These are phyloP conservation scores for Buteo buteo DNA, from an alignment of 2,113 vertebrate species.

Conservation along the genomic window DNA sequence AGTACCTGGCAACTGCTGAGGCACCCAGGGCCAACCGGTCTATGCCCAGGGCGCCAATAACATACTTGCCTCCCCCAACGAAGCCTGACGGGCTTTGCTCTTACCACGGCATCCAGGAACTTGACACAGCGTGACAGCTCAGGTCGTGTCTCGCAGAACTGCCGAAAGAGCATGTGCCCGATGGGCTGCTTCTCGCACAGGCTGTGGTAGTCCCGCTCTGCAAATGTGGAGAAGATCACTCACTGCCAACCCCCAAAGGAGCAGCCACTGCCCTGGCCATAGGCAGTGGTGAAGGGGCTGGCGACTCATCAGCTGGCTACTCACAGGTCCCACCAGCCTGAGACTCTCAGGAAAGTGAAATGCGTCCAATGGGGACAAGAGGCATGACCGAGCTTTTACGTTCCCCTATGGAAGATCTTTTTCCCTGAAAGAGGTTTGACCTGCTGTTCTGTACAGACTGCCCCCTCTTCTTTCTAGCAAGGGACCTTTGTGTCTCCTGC, in stretches of 20 bases:
- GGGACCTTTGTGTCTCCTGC: background rate
- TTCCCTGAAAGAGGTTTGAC: background rate
- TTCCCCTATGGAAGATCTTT: background rate
- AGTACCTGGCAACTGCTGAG: background rate
- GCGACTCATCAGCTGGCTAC: background rate
- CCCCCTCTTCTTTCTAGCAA: background rate
- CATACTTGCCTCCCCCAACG: background rate
- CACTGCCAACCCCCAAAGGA: background rate
- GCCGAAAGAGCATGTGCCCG: constrained; percentile 87
- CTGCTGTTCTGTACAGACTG: background rate
- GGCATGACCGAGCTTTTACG: background rate
- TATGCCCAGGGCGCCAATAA: background rate
- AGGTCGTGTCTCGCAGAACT: constrained; percentile 89
- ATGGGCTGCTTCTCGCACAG: constrained; percentile 94
- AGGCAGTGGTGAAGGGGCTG: background rate
- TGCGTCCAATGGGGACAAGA: background rate
- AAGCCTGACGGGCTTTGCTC: background rate
- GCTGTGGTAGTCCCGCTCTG: constrained; percentile 93
- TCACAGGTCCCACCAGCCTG: background rate
- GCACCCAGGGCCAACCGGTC: background rate
- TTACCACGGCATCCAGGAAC: constrained; percentile 96
- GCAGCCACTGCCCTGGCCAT: background rate
- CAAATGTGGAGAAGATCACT: background rate
- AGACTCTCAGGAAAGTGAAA: background rate
- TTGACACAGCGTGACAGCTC: constrained; percentile 86